Conservation (phyloP, 2,888 invertebrate species). For the Pterostichus niger region DNA sequence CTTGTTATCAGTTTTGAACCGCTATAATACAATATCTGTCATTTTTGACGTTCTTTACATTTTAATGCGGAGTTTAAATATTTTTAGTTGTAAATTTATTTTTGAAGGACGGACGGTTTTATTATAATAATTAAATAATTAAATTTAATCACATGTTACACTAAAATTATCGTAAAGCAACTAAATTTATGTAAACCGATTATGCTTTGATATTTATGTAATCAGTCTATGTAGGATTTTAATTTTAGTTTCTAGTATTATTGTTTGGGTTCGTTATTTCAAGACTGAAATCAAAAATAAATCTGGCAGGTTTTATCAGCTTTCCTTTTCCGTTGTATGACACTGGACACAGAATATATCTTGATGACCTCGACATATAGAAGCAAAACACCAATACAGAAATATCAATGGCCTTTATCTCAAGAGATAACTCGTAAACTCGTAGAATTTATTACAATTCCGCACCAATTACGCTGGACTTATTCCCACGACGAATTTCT, state of each 20-base stretch:
- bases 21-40: slow-evolving; percentile 8
- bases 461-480: neutral
- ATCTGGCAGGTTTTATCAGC: neutral
- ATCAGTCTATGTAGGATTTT: too few species aligned
- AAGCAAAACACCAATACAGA: slow-evolving; percentile 16
- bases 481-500: neutral
- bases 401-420: slow-evolving; percentile 25
- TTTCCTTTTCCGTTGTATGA: slow-evolving; percentile 35
- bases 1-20: slow-evolving; percentile 23
- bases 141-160: neutral
- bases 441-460: neutral
- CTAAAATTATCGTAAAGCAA: too few species aligned
- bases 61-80: neutral
- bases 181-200: too few species aligned
- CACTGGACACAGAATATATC: slow-evolving; percentile 28
- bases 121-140: slow-evolving; percentile 22
- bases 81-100: neutral
- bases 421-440: slow-evolving; percentile 8
- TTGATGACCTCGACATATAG: slow-evolving; percentile 56
- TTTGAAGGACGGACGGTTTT: slow-evolving; percentile 2
- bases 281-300: neutral
- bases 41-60: too few species aligned
- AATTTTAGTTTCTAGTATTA: too few species aligned
- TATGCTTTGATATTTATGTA: too few species aligned
- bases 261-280: neutral